Conservation (phyloP, 2,797 vertebrate species). For the Falco concolor region DNA sequence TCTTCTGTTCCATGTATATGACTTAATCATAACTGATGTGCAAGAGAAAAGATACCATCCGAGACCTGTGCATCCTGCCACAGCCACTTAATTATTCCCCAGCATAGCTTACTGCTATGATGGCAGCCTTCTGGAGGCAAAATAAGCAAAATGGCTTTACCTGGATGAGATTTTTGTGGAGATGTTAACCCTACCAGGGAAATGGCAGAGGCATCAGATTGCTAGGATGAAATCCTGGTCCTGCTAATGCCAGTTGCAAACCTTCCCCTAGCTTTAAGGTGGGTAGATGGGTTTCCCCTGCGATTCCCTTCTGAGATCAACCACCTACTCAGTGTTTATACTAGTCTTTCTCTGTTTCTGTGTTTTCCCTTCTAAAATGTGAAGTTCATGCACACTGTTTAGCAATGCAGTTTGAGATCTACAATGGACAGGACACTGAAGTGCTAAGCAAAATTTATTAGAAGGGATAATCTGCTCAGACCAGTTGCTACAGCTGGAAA, state of each 20-base stretch:
- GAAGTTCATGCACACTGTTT: not conserved
- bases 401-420: not conserved
- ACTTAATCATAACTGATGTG: not conserved
- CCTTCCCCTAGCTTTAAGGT: not conserved
- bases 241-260: not conserved
- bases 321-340: not conserved
- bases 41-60: not conserved
- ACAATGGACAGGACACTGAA: not conserved
- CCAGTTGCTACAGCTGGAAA: not conserved
- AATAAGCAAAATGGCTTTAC: not conserved
- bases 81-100: not conserved
- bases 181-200: not conserved
- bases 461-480: not conserved
- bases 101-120: not conserved
- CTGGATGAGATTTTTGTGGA: not conserved
- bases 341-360: not conserved
- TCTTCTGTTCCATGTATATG: not conserved
- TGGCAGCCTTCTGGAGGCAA: not conserved
- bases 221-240: not conserved
- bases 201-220: not conserved
- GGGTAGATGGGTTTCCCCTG: not conserved
- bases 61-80: not conserved
- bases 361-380: not conserved
- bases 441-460: not conserved
- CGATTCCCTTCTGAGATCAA: not conserved